Evolutionary conservation across 2,113 vertebrate species (phyloP).

Genomic region (Rhea americana): DNA sequence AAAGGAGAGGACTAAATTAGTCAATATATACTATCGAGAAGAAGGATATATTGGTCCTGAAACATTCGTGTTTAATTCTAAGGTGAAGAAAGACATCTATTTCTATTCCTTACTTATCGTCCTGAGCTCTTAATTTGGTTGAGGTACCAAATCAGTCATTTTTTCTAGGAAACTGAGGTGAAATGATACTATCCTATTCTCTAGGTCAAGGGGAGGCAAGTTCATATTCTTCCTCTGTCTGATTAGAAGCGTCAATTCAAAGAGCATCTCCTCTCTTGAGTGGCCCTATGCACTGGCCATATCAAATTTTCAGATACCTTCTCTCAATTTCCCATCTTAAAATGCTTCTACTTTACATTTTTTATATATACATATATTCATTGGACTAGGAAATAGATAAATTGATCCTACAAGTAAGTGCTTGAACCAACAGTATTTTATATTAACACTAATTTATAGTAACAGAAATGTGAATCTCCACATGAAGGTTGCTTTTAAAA

Average conservation of each 20-base stretch:
- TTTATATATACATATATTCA: background rate
- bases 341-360: background rate
- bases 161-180: background rate
- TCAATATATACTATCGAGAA: background rate
- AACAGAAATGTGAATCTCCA: background rate
- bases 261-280: background rate
- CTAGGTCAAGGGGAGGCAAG: background rate
- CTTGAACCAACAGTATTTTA: background rate
- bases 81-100: constrained; percentile 24
- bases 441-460: background rate
- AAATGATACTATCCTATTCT: background rate
- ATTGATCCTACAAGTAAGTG: background rate
- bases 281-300: accelerated
- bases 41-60: constrained; percentile 4
- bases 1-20: background rate
- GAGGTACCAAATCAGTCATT: background rate
- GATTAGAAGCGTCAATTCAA: background rate
- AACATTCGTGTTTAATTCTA: constrained; percentile 39
- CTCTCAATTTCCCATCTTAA: background rate
- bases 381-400: background rate
- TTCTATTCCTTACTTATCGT: constrained; percentile 42
- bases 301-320: background rate
- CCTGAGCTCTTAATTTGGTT: background rate
- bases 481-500: background rate
- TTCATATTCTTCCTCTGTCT: background rate